phyloP scores from a whole-genome alignment of 2,888 invertebrate species.

The Alsophila aescularia region DNA sequence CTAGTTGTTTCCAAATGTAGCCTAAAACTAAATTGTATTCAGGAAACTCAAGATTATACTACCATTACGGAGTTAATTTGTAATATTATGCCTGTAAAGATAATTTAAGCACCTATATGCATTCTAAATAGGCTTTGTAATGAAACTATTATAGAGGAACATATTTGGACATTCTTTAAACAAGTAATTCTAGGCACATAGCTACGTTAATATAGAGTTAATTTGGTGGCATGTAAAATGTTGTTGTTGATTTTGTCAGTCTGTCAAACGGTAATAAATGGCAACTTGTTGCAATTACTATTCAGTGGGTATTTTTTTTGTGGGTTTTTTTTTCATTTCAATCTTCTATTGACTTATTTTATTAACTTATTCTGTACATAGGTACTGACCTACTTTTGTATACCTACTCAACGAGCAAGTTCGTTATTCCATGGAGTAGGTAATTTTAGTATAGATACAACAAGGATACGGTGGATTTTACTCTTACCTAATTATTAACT shows the following conservation, averaged over 20 bases:
- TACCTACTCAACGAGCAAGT: no score
- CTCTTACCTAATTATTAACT: no score
- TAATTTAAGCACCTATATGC: conserved; percentile 10
- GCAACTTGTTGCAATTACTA: conserved; percentile 77
- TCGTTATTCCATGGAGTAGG: no score
- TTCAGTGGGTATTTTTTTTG: conserved; percentile 58
- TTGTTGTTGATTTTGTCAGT: conserved; percentile 53
- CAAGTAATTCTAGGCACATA: conserved; percentile 4
- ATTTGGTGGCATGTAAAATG: conserved; percentile 55
- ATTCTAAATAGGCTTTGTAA: conserved; percentile 19
- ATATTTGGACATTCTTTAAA: conserved; percentile 20
- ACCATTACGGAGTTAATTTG: conserved; percentile 24
- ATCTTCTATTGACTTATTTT: no score
- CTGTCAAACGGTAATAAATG: conserved; percentile 52
- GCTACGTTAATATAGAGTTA: conserved; percentile 11
- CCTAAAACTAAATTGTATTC: conserved; percentile 37
- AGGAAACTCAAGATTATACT: conserved; percentile 41
- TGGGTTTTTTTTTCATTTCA: no score
- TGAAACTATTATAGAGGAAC: conserved; percentile 19
- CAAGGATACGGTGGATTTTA: no score
- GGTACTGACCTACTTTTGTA: no score
- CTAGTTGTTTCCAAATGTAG: conserved; percentile 36
- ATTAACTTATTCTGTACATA: no score
- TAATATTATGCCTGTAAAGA: conserved; percentile 14
- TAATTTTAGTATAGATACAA: no score